phyloP scores from a whole-genome alignment of 2,888 invertebrate species.

The Eristalinus sepulchralis region DNA sequence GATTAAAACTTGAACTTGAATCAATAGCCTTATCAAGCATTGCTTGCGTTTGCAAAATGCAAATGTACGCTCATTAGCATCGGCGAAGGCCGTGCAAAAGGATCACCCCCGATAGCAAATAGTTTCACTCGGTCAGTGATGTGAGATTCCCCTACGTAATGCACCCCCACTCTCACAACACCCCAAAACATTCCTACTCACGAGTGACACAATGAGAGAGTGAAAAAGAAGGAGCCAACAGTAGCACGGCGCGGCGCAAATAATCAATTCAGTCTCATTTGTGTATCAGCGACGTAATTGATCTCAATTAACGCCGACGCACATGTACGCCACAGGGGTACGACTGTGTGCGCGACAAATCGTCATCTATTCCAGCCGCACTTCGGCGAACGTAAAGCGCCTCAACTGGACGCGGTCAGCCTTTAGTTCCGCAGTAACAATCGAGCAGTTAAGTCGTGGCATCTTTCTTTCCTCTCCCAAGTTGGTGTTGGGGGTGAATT shows the following conservation, averaged over 20 bases:
- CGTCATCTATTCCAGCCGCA: constrained; percentile 65
- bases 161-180: neutral
- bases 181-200: constrained; percentile 11
- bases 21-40: constrained; percentile 28
- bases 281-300: constrained; percentile 69
- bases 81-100: constrained; percentile 1
- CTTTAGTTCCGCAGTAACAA: constrained; percentile 70
- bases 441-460: constrained; percentile 52
- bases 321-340: neutral
- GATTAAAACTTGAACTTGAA: constrained; percentile 63
- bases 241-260: constrained; percentile 32
- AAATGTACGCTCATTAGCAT: constrained; percentile 33
- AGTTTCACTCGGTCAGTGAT: neutral
- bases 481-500: constrained; percentile 33
- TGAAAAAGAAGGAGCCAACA: no score
- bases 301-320: constrained; percentile 63
- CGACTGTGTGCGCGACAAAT: constrained; percentile 5
- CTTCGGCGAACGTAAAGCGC: constrained; percentile 42
- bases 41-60: constrained; percentile 39
- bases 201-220: no score
- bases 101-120: neutral
- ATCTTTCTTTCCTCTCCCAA: neutral
- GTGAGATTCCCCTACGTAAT: constrained; percentile 32
- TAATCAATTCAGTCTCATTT: constrained; percentile 69
- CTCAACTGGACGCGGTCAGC: constrained; percentile 36